Percentiles rank a stretch among this genome's conserved stretches.
Conservation (phyloP, 2,113 vertebrate species). For the Podilymbus podiceps region DNA sequence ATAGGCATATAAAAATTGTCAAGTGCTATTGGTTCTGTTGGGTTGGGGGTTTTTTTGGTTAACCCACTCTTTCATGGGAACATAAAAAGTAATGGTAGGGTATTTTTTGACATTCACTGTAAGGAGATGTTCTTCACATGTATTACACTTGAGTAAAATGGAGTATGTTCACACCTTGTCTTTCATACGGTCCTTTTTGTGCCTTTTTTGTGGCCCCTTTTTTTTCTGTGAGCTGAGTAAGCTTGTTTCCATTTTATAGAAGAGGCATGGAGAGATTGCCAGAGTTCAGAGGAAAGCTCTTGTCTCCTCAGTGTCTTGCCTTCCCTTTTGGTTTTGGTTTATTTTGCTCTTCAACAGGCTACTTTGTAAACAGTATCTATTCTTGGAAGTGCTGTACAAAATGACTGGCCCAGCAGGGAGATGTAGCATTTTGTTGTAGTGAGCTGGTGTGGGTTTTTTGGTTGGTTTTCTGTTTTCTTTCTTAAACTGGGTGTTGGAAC, state of each 20-base stretch:
- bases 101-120: neutral
- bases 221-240: neutral
- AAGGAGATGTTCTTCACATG: neutral
- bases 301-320: neutral
- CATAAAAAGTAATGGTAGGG: rapidly evolving
- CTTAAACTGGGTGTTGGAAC: neutral
- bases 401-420: neutral
- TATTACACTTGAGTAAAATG: neutral
- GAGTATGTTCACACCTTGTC: rapidly evolving
- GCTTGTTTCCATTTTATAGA: neutral
- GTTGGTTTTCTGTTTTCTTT: neutral
- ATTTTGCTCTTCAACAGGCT: neutral
- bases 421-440: neutral
- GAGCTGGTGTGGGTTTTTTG: neutral
- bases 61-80: neutral
- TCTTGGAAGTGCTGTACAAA: neutral
- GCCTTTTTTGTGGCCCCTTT: neutral
- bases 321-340: neutral
- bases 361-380: neutral
- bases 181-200: neutral
- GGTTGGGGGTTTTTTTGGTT: neutral
- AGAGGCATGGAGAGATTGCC: neutral
- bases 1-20: neutral
- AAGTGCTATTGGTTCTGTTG: neutral
- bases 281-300: neutral